Percentiles rank a stretch among this genome's conserved stretches.
Conservation (phyloP, 2,888 invertebrate species). For the Heteropelma amictum region DNA sequence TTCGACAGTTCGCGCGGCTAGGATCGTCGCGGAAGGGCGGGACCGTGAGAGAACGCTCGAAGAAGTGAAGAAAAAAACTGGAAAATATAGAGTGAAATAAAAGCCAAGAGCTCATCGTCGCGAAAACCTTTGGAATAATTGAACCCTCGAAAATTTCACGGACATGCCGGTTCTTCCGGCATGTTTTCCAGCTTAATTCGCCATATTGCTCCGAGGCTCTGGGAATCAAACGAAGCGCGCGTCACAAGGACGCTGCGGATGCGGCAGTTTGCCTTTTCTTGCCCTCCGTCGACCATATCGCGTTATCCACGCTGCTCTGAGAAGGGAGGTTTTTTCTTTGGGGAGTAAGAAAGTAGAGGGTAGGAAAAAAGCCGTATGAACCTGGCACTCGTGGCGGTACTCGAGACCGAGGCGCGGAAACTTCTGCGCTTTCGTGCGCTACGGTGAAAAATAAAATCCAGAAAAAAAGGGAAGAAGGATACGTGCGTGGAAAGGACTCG, state of each 20-base stretch:
- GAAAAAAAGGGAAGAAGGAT: conserved; percentile 24
- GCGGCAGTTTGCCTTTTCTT: conserved; percentile 3
- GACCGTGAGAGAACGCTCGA: conserved; percentile 31
- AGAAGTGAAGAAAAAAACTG: neutral
- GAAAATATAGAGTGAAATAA: conserved; percentile 13
- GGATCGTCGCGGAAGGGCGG: neutral
- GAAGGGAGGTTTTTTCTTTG: conserved; percentile 7
- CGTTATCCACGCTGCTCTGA: conserved; percentile 7
- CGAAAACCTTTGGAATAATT: conserved; percentile 59
- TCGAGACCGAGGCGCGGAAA: conserved; percentile 37
- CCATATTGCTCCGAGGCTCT: conserved; percentile 29
- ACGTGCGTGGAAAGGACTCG: conserved; percentile 34
- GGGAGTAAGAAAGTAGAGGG: conserved; percentile 2
- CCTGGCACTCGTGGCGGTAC: conserved; percentile 24
- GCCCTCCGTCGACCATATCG: conserved; percentile 2
- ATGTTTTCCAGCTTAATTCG: conserved; percentile 40
- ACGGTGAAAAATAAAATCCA: too few relatives aligned
- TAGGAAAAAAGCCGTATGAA: conserved; percentile 8
- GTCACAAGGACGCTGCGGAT: conserved; percentile 45
- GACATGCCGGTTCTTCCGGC: conserved; percentile 54
- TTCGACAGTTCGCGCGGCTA: conserved; percentile 13
- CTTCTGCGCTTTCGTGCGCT: neutral
- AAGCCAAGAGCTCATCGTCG: conserved; percentile 3
- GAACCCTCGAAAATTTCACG: conserved; percentile 63
- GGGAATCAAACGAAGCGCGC: conserved; percentile 42